Percentiles rank a stretch among this genome's conserved stretches.
Conservation (phyloP, 2,888 invertebrate species). For the Chalcosyrphus nemorum region DNA sequence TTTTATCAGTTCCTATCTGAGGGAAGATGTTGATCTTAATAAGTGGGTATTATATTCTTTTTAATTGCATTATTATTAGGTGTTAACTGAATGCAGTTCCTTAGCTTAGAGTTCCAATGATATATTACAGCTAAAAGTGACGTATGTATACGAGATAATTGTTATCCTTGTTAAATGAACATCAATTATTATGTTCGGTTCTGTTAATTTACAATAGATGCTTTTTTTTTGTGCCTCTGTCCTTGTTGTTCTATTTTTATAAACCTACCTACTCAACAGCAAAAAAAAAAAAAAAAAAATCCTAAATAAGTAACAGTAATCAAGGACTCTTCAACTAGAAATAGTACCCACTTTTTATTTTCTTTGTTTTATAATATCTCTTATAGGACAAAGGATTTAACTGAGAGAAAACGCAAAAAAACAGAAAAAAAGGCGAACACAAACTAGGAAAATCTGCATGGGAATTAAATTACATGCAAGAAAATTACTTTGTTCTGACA, state of each 20-base stretch:
- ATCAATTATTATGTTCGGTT: neutral
- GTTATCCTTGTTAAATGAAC: neutral
- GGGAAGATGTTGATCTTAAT: neutral
- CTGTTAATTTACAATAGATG: neutral
- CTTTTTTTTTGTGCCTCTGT: neutral
- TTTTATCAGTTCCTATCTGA: neutral
- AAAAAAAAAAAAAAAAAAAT: neutral
- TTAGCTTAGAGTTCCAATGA: too few relatives aligned
- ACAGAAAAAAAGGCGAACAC: neutral
- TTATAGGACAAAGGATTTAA: constrained; percentile 47
- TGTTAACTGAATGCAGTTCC: too few relatives aligned
- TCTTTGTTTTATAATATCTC: constrained; percentile 17
- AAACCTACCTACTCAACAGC: too few relatives aligned
- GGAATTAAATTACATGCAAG: constrained; percentile 64
- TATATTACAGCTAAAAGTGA: too few relatives aligned
- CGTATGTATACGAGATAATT: neutral
- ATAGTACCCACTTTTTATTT: constrained; percentile 2
- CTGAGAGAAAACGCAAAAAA: constrained; percentile 23
- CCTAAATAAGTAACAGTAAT: constrained; percentile 26
- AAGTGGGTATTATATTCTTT: neutral
- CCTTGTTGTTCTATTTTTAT: neutral
- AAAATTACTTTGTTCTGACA: constrained; percentile 58
- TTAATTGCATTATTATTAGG: too few relatives aligned
- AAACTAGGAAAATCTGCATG: constrained; percentile 53
- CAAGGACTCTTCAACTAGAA: constrained; percentile 17